These are phyloP conservation scores for Chamaea fasciata DNA, from an alignment of 2,113 vertebrate genomes.

Conservation along the genomic window DNA sequence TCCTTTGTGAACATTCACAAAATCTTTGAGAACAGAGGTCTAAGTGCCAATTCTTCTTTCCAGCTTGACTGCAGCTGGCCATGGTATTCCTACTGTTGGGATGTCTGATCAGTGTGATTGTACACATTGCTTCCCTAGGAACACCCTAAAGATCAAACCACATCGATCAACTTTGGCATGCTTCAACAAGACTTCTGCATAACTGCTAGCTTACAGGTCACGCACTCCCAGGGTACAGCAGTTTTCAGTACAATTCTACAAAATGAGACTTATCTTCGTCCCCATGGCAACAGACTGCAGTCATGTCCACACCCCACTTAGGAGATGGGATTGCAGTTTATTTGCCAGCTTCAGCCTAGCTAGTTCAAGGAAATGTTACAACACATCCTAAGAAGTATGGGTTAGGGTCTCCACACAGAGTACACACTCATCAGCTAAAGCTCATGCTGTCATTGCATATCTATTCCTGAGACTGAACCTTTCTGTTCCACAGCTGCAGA, in stretches of 20 bases:
- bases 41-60: background rate
- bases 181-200: background rate
- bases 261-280: background rate
- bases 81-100: background rate
- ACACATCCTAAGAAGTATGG: background rate
- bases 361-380: background rate
- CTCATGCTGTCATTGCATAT: background rate
- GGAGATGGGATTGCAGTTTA: background rate
- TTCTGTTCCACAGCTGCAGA: background rate
- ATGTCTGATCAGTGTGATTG: background rate
- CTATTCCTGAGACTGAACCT: background rate
- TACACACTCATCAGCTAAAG: background rate
- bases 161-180: background rate
- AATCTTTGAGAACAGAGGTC: background rate
- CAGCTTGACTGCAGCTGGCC: background rate
- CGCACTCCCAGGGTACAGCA: background rate
- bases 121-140: background rate
- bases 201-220: background rate
- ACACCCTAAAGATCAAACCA: background rate
- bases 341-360: background rate
- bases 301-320: background rate
- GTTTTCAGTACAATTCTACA: background rate
- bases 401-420: background rate
- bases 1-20: background rate
- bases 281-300: background rate